Evolutionary conservation across 2,888 invertebrate genomes (phyloP).

Genomic region (Vanessa cardui): DNA sequence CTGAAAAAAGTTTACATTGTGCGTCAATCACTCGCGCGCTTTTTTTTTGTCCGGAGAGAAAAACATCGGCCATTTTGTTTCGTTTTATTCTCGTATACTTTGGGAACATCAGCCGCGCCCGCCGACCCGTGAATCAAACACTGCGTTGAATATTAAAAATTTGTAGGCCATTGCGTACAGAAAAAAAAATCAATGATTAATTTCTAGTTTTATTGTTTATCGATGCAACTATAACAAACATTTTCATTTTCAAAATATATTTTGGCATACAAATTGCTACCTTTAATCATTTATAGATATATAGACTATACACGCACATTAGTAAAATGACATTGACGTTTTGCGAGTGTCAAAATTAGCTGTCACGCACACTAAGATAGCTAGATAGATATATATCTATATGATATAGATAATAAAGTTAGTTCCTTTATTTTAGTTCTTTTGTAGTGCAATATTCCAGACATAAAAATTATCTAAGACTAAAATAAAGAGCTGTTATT

Average conservation of each 20-base stretch:
- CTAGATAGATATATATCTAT: too few relatives aligned
- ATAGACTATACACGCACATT: too few relatives aligned
- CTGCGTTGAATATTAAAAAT: slow-evolving; percentile 66
- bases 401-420: too few relatives aligned
- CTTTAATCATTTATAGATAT: too few relatives aligned
- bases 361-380: too few relatives aligned
- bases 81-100: slow-evolving; percentile 49
- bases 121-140: slow-evolving; percentile 58
- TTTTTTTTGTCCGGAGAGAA: slow-evolving; percentile 53
- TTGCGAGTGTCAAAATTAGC: too few relatives aligned
- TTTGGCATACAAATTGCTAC: not conserved
- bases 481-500: too few relatives aligned
- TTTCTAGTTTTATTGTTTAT: slow-evolving; percentile 25
- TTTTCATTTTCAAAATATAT: not conserved
- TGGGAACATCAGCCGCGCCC: slow-evolving; percentile 54
- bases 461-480: too few relatives aligned
- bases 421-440: too few relatives aligned
- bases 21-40: slow-evolving; percentile 55
- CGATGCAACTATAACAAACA: slow-evolving; percentile 7
- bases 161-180: slow-evolving; percentile 46
- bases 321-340: too few relatives aligned
- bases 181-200: slow-evolving; percentile 36
- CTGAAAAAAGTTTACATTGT: slow-evolving; percentile 30
- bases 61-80: slow-evolving; percentile 52
- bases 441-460: too few relatives aligned